Evolutionary conservation across 2,113 vertebrate genomes (phyloP), one percentile per base, ranked within the genome.

Genomic region (Butorides virescens): DNA sequence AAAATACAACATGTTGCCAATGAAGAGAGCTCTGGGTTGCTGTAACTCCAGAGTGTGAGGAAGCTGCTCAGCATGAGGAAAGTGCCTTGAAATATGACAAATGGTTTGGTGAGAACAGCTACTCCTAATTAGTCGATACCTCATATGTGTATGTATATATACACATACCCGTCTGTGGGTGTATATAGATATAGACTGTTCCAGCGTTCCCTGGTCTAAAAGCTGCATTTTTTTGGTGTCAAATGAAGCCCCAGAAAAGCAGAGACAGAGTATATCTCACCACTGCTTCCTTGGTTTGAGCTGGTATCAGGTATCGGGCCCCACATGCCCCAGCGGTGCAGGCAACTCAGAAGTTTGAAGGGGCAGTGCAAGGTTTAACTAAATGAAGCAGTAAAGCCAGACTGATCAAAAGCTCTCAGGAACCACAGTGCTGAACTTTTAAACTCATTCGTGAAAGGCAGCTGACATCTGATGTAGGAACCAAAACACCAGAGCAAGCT

Each of bases 11-110:
- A 7, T 12, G 17, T 32, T 74, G 37, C 30, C 30, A 86, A 10
- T 9, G 36, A 52, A 49, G 14, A 76, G 19, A 15, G 27, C 20
- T 78, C 65, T 55, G 49, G 20, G 23, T 25, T 90, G 46, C 55
- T 59, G 1, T 55, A 58, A 20, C 25, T 77, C 44, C 17, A 3
- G n/a, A 63, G 34, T 1, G 7, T 21, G 59, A 88, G 53, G 42
- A 63, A 85, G 23, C 26, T 71, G 68, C 42, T 42, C 23, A 34
- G 52, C 11, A 13, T 21, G 11, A 71, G 36, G 65, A 62, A 30
- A 0, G 0, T 22, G 20, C 15, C n/a, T 66, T 36, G 56, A 63
- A 72, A 20, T 2, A 1, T 0, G 1, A 21, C 30, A 14, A 34
- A 37, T 21, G 21, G 34, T 37, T 36, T 65, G 39, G 25, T 50